A percentile compares a stretch with the other conserved stretches of the same genome.
These are phyloP conservation scores for Amphimallon solstitiale DNA, from an alignment of 2,888 invertebrate species.

Conservation along the genomic window DNA sequence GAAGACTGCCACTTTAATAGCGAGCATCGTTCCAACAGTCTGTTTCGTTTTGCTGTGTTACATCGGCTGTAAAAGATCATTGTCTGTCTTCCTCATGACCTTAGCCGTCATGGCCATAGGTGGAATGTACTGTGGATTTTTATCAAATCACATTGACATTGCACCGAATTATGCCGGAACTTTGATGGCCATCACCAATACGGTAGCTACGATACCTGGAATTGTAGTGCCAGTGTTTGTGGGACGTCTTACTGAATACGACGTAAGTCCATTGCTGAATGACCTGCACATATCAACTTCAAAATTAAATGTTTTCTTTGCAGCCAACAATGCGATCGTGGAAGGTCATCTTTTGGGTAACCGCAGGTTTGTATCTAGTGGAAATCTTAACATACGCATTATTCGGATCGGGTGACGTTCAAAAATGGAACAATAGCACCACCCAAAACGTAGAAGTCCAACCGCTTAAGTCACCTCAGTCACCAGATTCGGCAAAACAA, in stretches of 20 bases:
- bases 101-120: conserved; percentile 78
- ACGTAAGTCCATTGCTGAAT: conserved; percentile 65
- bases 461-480: conserved; percentile 30
- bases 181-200: conserved; percentile 83
- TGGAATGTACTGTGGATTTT: conserved; percentile 85
- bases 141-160: conserved; percentile 86
- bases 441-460: conserved; percentile 47
- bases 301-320: conserved; percentile 47
- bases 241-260: conserved; percentile 76
- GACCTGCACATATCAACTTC: neutral
- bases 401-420: conserved; percentile 77
- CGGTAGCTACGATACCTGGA: conserved; percentile 82
- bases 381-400: conserved; percentile 73
- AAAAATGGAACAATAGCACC: conserved; percentile 71
- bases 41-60: conserved; percentile 77
- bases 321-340: conserved; percentile 81
- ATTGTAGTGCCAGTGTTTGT: conserved; percentile 82
- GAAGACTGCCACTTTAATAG: conserved; percentile 78
- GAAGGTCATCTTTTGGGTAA: conserved; percentile 82
- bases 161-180: conserved; percentile 86
- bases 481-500: conserved; percentile 21
- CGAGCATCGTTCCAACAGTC: conserved; percentile 69
- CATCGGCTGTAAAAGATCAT: conserved; percentile 72
- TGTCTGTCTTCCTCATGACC: conserved; percentile 75
- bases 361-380: conserved; percentile 74